Conservation (phyloP, 2,888 invertebrate species). For the Troides oblongomaculatus region DNA sequence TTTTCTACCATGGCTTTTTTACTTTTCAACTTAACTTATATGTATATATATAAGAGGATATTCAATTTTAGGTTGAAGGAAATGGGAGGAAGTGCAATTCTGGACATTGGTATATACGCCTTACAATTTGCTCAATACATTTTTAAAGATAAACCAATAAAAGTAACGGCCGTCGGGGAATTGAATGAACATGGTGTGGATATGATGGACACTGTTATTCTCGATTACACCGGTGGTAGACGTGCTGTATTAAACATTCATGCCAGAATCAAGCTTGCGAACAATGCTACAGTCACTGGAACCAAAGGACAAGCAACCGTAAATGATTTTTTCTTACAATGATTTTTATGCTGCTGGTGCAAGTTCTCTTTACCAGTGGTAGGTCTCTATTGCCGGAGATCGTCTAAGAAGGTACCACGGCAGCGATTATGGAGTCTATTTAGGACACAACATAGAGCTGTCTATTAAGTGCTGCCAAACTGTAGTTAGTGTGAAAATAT, state of each 20-base stretch:
- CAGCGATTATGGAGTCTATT: no score
- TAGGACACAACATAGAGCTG: no score
- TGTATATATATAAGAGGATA: background rate
- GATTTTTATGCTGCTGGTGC: background rate
- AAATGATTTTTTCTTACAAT: conserved; percentile 2
- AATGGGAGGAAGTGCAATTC: conserved; percentile 87
- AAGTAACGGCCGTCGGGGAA: conserved; percentile 84
- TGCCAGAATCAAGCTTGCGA: conserved; percentile 70
- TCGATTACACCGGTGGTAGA: conserved; percentile 83
- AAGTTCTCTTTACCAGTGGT: no score
- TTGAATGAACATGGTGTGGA: conserved; percentile 87
- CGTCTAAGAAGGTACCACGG: no score
- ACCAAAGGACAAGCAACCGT: conserved; percentile 83
- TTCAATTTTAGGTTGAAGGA: conserved; percentile 53
- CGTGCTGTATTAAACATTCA: conserved; percentile 82
- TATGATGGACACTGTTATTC: conserved; percentile 78
- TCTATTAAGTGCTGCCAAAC: no score
- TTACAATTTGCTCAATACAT: conserved; percentile 86
- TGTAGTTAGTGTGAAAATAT: no score
- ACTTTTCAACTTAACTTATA: no score
- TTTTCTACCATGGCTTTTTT: background rate
- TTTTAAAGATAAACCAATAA: conserved; percentile 84
- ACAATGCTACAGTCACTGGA: conserved; percentile 83
- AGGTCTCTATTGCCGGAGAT: no score
- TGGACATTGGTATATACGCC: conserved; percentile 89